Evolutionary conservation across 2,888 invertebrate genomes (phyloP), one percentile per base, ranked within the genome.

Genomic region (Mantis religiosa): DNA sequence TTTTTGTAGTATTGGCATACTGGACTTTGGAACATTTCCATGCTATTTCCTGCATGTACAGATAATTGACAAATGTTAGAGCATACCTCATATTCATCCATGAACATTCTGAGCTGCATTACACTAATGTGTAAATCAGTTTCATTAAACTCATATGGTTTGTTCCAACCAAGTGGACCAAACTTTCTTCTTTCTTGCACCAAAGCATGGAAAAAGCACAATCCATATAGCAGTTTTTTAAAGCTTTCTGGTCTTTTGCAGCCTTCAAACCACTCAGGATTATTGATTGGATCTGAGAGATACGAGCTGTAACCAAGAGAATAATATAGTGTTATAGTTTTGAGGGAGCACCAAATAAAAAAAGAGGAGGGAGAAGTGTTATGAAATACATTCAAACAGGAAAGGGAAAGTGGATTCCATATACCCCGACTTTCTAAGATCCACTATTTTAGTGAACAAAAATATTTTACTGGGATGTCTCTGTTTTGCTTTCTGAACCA

Each of bases 141-240:
- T 92, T 99, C 98, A 92, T 98, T 98, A 93, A 99, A 99, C 92
- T 98, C 98, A 92, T 99, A 99, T 0, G 97, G 95, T 90, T 97
- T 98, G 92, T 99, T 99, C 98, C 98, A 99, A 0, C 99, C 99
- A 34, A 98, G 95, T 0, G 98, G 97, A 0, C 98, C 98, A 92
- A 98, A 99, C 93, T 98, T 97, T 9, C 97, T 94, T 88, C 99
- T 94, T 93, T 99, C 99, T 93, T 98, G 98, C 0, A 98, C 95
- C 84, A 98, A 95, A 0, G 98, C 99, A 93, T 99, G 99, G 94
- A 99, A 99, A 94, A 99, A 99, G 93, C 98, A 98, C 88, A 99
- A 93, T 2, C 97, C 96, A 92, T 96, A 99, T 89, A 99, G 93
- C 34, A 99, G 94, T 92, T 97, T 97, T 93, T 98, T 98, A 93